Percentiles rank a stretch among this genome's conserved stretches.
These are phyloP conservation scores for Pristionchus entomophagus DNA, from an alignment of 2,888 invertebrate genomes.

Conservation along the genomic window DNA sequence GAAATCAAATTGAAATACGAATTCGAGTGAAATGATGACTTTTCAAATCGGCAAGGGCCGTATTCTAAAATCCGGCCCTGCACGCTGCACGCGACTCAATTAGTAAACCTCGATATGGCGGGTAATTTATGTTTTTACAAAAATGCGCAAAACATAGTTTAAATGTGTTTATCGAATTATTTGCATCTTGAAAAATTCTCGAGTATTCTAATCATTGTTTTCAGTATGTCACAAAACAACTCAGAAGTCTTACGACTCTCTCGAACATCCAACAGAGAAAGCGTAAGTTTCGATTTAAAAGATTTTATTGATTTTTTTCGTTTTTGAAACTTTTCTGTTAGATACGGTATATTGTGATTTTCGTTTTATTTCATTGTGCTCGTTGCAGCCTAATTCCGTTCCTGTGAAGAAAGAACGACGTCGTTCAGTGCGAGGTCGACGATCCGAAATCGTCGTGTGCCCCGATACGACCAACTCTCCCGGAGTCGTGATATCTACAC, in stretches of 20 bases:
- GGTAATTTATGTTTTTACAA: background rate
- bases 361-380: background rate
- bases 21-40: slow-evolving; percentile 45
- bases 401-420: slow-evolving; percentile 20
- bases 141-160: no score
- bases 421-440: slow-evolving; percentile 28
- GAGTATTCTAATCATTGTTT: background rate
- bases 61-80: no score
- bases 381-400: background rate
- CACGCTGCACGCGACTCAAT: no score
- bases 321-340: background rate
- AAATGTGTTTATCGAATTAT: background rate
- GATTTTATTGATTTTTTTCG: background rate
- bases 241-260: background rate
- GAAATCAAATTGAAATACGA: background rate
- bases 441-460: background rate
- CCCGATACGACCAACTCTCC: slow-evolving; percentile 8
- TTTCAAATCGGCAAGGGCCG: background rate
- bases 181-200: background rate
- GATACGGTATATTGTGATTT: background rate
- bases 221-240: background rate
- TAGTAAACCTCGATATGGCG: no score
- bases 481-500: background rate
- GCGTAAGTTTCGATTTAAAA: background rate
- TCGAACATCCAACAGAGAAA: background rate